These are phyloP conservation scores for Rhimphoctona megacephalus DNA, from an alignment of 2,888 invertebrate genomes.

Conservation along the genomic window DNA sequence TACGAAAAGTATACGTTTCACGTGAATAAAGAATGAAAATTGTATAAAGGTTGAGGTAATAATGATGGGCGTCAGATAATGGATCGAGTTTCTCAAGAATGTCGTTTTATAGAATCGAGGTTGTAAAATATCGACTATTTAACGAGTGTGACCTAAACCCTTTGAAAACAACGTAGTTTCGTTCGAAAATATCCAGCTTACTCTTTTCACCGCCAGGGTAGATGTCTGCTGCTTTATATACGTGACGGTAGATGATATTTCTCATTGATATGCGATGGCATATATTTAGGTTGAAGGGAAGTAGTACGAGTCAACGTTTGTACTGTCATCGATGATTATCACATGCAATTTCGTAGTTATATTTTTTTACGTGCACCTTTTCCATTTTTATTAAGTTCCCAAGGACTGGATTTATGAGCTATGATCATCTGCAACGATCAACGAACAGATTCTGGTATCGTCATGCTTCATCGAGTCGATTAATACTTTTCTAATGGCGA, in stretches of 20 bases:
- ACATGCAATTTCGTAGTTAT: background rate
- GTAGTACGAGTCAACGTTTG: conserved; percentile 54
- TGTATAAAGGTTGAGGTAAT: background rate
- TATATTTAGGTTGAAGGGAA: background rate
- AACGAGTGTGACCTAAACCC: conserved; percentile 30
- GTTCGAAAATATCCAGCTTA: conserved; percentile 32
- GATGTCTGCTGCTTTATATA: background rate
- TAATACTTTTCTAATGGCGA: background rate
- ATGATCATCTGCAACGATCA: background rate
- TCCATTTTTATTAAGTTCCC: background rate
- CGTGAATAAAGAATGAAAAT: conserved; percentile 8
- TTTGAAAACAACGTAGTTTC: conserved; percentile 6
- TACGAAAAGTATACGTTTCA: background rate
- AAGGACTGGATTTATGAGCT: too few relatives aligned
- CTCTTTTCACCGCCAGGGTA: background rate
- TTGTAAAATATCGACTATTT: conserved; percentile 26
- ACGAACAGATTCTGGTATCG: background rate
- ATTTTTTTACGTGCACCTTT: background rate
- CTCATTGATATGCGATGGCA: conserved; percentile 16
- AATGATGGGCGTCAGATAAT: background rate
- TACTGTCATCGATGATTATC: conserved; percentile 19
- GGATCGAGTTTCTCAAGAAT: conserved; percentile 27
- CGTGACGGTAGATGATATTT: conserved; percentile 1
- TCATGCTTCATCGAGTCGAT: background rate
- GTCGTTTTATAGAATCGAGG: conserved; percentile 10